These are phyloP conservation scores for Chauna torquata DNA, from an alignment of 2,113 vertebrate genomes.

Conservation along the genomic window DNA sequence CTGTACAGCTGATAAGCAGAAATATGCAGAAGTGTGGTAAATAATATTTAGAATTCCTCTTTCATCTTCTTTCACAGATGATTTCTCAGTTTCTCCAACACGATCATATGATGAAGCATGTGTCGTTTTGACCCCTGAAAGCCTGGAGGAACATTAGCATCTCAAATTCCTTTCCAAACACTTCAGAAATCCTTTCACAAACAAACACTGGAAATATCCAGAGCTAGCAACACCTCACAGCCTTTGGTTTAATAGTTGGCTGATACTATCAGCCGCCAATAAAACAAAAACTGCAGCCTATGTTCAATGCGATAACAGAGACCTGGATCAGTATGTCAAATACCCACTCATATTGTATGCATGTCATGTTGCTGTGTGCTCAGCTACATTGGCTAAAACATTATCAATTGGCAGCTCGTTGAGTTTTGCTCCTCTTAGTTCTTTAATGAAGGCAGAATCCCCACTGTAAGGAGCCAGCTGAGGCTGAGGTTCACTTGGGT, in stretches of 20 bases:
- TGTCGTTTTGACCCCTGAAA: conserved; percentile 33
- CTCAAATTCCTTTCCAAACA: not conserved
- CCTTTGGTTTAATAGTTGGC: not conserved
- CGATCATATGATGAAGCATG: not conserved
- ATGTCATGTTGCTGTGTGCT: not conserved
- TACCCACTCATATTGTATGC: not conserved
- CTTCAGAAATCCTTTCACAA: conserved; percentile 5
- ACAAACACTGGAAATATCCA: not conserved
- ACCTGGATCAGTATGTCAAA: not conserved
- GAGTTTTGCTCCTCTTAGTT: not conserved
- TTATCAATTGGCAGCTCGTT: not conserved
- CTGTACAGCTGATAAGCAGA: not conserved
- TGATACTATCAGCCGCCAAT: not conserved
- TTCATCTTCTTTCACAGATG: conserved; percentile 1
- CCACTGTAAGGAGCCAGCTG: not conserved
- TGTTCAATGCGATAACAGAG: not conserved
- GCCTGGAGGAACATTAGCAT: not conserved
- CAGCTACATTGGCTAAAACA: not conserved
- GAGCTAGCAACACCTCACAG: not conserved
- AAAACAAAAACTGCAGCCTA: not conserved
- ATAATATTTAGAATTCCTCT: not conserved
- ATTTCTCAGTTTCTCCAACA: not conserved
- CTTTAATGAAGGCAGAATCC: not conserved
- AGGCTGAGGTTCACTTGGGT: not conserved
- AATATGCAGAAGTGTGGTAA: not conserved